Conservation (phyloP, 2,113 vertebrate species). For the Noctilio leporinus region DNA sequence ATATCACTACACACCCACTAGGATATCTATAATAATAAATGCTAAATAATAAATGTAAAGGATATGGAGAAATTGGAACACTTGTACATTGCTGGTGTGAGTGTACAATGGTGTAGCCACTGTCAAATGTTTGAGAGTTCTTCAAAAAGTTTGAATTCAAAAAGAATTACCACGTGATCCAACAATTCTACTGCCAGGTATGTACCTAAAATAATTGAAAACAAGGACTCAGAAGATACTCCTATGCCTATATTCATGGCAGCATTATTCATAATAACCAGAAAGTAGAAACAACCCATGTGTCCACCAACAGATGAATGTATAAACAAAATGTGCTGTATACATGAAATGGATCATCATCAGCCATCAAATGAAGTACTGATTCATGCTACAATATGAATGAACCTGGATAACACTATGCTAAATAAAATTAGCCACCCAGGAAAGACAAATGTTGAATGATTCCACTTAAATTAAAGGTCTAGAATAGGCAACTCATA, state of each 20-base stretch:
- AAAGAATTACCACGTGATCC: background rate
- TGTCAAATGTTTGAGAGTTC: background rate
- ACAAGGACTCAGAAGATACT: background rate
- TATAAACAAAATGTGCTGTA: background rate
- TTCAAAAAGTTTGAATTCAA: slow-evolving; percentile 21
- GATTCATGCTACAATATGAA: background rate
- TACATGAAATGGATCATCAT: background rate
- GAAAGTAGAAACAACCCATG: background rate
- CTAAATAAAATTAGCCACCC: background rate
- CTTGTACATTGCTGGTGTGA: background rate
- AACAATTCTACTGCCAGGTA: background rate
- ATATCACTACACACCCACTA: background rate
- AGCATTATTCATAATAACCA: background rate
- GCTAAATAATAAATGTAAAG: background rate
- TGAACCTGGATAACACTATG: background rate
- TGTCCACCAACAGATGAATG: background rate
- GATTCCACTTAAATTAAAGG: background rate
- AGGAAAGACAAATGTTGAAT: background rate
- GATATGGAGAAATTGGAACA: background rate
- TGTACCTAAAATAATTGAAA: background rate
- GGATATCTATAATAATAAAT: background rate
- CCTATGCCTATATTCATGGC: background rate
- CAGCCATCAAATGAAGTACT: background rate
- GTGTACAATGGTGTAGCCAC: background rate
- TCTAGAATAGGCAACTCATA: background rate